Percentiles rank a stretch among this genome's conserved stretches.
phyloP scores from a whole-genome alignment of 2,113 vertebrate species.

The Manacus vitellinus region DNA sequence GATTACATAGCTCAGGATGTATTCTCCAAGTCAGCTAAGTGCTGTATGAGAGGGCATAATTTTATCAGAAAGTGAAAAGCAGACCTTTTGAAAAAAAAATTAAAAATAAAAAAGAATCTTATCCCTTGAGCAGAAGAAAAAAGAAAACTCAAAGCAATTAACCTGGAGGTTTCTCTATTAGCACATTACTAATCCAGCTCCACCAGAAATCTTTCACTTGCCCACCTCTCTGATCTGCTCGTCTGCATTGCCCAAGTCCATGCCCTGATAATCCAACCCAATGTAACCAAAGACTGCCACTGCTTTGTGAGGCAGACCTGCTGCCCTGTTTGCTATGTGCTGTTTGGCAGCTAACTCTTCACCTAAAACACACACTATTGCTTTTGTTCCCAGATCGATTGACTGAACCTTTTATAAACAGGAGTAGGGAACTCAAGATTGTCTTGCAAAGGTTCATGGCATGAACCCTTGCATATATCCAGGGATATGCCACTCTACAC shows the following conservation, averaged over 20 bases:
- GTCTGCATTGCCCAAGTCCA: neutral
- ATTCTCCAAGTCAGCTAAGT: neutral
- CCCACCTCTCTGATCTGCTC: neutral
- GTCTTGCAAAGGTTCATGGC: conserved; percentile 49
- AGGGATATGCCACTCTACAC: neutral
- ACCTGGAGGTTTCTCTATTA: neutral
- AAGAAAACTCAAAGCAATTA: neutral
- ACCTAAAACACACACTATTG: conserved; percentile 48
- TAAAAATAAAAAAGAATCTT: neutral
- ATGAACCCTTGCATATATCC: conserved; percentile 12
- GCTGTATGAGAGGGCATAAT: neutral
- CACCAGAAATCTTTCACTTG: neutral
- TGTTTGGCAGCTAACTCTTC: conserved; percentile 41
- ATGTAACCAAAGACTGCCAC: neutral
- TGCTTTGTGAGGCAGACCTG: neutral
- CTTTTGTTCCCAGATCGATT: conserved; percentile 45
- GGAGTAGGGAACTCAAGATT: conserved; percentile 21
- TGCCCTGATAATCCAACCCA: neutral
- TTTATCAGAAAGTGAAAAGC: neutral
- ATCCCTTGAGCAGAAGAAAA: neutral
- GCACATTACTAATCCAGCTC: neutral
- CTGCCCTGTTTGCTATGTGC: conserved; percentile 17
- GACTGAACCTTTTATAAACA: conserved; percentile 66
- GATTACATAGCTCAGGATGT: neutral
- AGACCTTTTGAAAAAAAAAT: neutral